phyloP scores from a whole-genome alignment of 2,797 vertebrate species.

The Adelosebastes latens region DNA sequence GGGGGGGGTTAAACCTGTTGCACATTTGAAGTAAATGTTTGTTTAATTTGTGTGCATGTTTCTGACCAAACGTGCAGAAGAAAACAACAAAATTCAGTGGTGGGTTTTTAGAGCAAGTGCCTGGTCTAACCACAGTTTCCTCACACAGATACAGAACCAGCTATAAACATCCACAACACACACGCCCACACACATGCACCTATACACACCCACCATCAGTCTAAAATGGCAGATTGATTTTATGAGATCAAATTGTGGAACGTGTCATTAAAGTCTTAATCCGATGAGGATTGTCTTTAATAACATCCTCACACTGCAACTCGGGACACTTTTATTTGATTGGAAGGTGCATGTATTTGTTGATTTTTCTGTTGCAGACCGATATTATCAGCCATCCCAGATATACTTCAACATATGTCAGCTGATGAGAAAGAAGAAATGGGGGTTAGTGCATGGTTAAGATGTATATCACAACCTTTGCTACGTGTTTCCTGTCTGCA shows the following conservation, averaged over 20 bases:
- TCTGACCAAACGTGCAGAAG: not conserved
- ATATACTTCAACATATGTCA: not conserved
- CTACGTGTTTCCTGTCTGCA: not conserved
- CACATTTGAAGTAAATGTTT: not conserved
- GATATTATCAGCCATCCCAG: not conserved
- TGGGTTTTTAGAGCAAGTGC: not conserved
- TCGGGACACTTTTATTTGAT: not conserved
- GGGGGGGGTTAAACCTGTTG: not conserved
- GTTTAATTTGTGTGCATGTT: not conserved
- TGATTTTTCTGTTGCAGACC: not conserved
- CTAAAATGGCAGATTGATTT: not conserved
- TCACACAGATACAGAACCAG: not conserved
- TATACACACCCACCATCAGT: not conserved
- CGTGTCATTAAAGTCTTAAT: no score
- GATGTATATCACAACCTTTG: not conserved
- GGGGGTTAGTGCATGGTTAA: not conserved
- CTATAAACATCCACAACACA: not conserved
- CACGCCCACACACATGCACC: no score
- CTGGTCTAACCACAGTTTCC: slow-evolving; percentile 36
- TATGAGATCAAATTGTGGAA: no score
- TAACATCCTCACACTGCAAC: not conserved
- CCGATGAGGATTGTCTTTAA: no score
- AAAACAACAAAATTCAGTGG: not conserved
- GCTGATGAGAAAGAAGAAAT: not conserved
- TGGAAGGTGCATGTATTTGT: not conserved